Evolutionary conservation across 2,113 vertebrate species (phyloP).

Genomic region (Miniopterus natalensis): DNA sequence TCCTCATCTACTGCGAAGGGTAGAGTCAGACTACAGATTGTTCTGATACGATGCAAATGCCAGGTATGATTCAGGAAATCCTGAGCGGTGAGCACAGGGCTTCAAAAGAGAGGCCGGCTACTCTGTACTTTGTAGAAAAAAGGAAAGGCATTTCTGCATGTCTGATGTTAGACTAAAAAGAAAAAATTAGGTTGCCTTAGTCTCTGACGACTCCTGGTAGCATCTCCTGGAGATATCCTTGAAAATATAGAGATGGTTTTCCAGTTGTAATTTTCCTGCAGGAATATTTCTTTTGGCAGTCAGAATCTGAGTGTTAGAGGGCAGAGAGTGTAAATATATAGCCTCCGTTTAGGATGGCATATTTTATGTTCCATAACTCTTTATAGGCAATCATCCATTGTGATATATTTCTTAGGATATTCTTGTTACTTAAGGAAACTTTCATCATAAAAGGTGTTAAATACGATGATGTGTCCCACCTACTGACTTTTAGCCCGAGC

Average conservation of each 20-base stretch:
- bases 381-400: conserved; percentile 54
- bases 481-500: conserved; percentile 43
- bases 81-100: neutral
- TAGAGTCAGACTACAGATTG: conserved; percentile 2
- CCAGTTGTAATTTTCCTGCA: neutral
- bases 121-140: neutral
- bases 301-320: conserved; percentile 60
- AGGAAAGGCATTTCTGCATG: conserved; percentile 6
- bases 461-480: conserved; percentile 24
- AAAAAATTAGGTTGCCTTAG: conserved; percentile 13
- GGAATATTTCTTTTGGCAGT: conserved; percentile 51
- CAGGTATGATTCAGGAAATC: conserved; percentile 33
- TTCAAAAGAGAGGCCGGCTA: neutral
- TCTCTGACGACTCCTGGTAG: neutral
- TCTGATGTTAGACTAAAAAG: neutral
- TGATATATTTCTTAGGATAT: conserved; percentile 67
- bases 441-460: conserved; percentile 64
- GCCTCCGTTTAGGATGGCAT: conserved; percentile 68
- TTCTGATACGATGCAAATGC: conserved; percentile 47
- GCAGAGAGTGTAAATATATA: conserved; percentile 71
- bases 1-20: neutral
- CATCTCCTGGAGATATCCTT: conserved; percentile 52
- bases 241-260: conserved; percentile 56
- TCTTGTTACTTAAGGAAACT: conserved; percentile 58
- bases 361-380: conserved; percentile 76